Base-by-base conservation (phyloP, 2,113 vertebrate species). In the Centropus unirufus region DNA sequence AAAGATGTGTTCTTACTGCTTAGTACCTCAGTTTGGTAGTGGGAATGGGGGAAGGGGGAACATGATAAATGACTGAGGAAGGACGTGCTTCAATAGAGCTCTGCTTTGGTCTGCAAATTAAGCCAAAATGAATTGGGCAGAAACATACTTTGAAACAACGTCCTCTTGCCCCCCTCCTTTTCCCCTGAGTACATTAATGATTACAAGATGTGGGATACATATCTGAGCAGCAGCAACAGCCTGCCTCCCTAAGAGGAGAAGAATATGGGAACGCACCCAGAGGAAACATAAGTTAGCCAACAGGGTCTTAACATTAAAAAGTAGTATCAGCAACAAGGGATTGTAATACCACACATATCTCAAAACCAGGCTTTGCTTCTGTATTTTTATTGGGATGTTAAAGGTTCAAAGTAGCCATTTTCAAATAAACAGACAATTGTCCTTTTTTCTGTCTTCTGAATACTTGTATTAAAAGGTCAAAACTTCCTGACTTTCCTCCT, bases 101-200 rank as follows among this genome's bases (percentile, higher is more conserved):
- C 83, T 83, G 89, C 95, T 96, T 97, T 97, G 90, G 90, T 97
- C 95, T 95, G 88, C 89, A 96, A 91, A 94, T 92, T 90, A 95
- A 96, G 67, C 88, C 89, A 96, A 96, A 97, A 96, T 95, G 96
- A 97, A 97, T 96, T 94, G 93, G 95, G 94, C 95, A 97, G 95
- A 96, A 97, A 97, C 93, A 96, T 81, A 90, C 95, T 97, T 96
- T 94, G 95, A 97, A 97, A 97, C 90, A 73, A 67, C 1, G 94
- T 97, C 97, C 94, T 95, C 94, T 96, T 96, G 79, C 92, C 91
- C 95, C 93, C 93, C 51, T 95, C 90, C 87, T 93, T 96, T 91
- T 95, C 93, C 96, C 96, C 47, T 34, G 95, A 87, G 89, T 76
- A 20, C 49, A 20, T 92, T 96, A 97, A 97, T 96, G 96, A 93